These are phyloP conservation scores for Phymastichus coffea DNA, from an alignment of 1,140 invertebrate genomes.

Conservation along the genomic window DNA sequence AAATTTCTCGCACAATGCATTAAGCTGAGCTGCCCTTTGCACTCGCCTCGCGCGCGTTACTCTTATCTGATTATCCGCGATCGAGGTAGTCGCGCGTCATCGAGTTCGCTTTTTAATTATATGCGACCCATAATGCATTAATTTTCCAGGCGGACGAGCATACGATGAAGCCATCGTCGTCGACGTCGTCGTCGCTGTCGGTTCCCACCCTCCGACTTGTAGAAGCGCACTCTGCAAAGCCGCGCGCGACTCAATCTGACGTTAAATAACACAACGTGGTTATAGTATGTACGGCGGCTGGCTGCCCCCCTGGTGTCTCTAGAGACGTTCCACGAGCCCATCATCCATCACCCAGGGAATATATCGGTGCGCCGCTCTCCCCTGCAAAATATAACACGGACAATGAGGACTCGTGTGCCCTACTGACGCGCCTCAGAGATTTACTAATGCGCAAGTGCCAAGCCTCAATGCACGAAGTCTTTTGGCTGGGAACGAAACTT, in stretches of 20 bases:
- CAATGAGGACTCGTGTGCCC: too few species aligned
- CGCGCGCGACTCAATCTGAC: slow-evolving; percentile 31
- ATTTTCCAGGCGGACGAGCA: slow-evolving; percentile 10
- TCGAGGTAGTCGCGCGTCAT: not conserved
- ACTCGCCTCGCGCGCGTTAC: not conserved
- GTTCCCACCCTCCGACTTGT: not conserved
- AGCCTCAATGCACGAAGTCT: too few species aligned
- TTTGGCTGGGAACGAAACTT: too few species aligned
- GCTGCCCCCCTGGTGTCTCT: slow-evolving; percentile 23
- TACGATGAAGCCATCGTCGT: not conserved
- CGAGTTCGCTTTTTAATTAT: slow-evolving; percentile 18
- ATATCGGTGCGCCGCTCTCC: slow-evolving; percentile 31
- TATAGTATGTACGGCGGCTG: too few species aligned
- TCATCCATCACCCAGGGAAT: slow-evolving; percentile 35
- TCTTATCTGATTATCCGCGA: not conserved
- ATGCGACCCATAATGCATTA: slow-evolving; percentile 11
- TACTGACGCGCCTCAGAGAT: too few species aligned
- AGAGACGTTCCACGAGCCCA: slow-evolving; percentile 30
- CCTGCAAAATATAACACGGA: slow-evolving; percentile 29
- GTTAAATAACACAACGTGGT: slow-evolving; percentile 40
- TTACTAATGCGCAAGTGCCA: too few species aligned
- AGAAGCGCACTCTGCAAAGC: not conserved
- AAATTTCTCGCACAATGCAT: too few species aligned
- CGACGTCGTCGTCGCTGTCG: not conserved
- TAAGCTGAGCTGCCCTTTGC: too few species aligned